Percentiles rank a stretch among this genome's conserved stretches.
Evolutionary conservation across 1,140 invertebrate species (phyloP).

Genomic region (Drosophila tani): DNA sequence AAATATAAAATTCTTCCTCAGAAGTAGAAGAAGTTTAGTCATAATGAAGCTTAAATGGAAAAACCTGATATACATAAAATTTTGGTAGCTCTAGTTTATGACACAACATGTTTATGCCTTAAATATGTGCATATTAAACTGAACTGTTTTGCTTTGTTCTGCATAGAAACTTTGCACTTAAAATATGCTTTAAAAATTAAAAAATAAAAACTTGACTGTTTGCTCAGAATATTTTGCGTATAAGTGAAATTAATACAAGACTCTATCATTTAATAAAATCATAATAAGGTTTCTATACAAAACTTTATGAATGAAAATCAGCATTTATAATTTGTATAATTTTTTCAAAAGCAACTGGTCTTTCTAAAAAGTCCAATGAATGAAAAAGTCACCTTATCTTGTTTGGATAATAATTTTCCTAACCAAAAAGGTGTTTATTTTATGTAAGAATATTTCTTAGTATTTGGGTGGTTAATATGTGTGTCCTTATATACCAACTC

Average conservation of each 20-base stretch:
- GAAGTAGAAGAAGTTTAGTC: neutral
- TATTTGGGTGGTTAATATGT: neutral
- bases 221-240: neutral
- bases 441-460: neutral
- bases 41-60: neutral
- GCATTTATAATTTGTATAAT: constrained; percentile 1
- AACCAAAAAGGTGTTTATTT: neutral
- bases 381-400: neutral
- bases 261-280: neutral
- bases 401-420: neutral
- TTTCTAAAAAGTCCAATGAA: constrained; percentile 1
- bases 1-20: no score
- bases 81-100: constrained; percentile 25
- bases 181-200: neutral
- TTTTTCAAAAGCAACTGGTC: constrained; percentile 1
- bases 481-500: neutral
- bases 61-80: constrained; percentile 2
- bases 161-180: constrained; percentile 13
- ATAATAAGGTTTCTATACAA: neutral
- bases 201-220: constrained; percentile 1
- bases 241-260: neutral
- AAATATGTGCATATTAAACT: constrained; percentile 33
- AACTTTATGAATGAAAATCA: constrained; percentile 6
- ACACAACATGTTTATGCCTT: constrained; percentile 11
- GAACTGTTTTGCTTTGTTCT: constrained; percentile 8